These are phyloP conservation scores for Stenotaenia linearis DNA, from an alignment of 2,888 invertebrate species.

Conservation along the genomic window DNA sequence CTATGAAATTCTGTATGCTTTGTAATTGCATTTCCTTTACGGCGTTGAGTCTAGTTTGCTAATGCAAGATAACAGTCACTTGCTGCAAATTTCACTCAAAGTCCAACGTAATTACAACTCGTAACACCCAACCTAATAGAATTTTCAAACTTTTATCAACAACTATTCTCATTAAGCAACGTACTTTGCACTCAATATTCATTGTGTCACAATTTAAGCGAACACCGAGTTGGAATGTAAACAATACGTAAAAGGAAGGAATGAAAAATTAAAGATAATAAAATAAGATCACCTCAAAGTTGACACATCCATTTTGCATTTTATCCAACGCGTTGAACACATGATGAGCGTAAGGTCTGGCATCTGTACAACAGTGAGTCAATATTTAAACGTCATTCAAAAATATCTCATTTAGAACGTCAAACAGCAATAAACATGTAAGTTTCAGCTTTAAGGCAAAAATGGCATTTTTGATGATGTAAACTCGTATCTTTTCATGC, in stretches of 20 bases:
- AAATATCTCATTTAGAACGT: not conserved
- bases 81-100: slow-evolving; percentile 8
- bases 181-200: not conserved
- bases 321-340: slow-evolving; percentile 51
- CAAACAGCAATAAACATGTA: not conserved
- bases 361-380: slow-evolving; percentile 42
- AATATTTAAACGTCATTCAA: not conserved
- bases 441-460: not conserved
- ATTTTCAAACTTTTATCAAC: slow-evolving; percentile 15
- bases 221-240: not conserved
- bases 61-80: slow-evolving; percentile 16
- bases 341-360: slow-evolving; percentile 50
- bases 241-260: not conserved
- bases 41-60: not conserved
- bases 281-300: slow-evolving; percentile 48
- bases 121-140: not conserved
- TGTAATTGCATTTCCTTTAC: slow-evolving; percentile 7
- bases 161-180: not conserved
- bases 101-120: not conserved
- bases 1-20: not conserved
- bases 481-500: not conserved
- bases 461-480: not conserved
- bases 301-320: slow-evolving; percentile 48
- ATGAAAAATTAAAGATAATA: not conserved
- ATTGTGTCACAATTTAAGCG: not conserved